A percentile compares a stretch with the other conserved stretches of the same genome.
phyloP scores from a whole-genome alignment of 2,113 vertebrate genomes.

The Anoura caudifer region DNA sequence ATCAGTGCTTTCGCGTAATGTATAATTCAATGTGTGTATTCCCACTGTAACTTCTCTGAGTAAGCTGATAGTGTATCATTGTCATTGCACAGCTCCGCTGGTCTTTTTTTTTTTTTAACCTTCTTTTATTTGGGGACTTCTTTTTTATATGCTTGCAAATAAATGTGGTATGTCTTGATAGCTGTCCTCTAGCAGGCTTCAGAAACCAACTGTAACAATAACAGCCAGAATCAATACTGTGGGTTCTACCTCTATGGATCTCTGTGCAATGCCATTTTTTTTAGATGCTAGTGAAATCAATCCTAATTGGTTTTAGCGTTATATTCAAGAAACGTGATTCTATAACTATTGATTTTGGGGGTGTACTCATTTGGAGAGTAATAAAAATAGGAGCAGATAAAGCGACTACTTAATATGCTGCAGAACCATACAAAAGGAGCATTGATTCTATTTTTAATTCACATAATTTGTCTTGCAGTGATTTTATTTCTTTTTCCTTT shows the following conservation, averaged over 20 bases:
- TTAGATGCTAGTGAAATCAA: conserved; percentile 91
- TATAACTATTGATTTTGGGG: conserved; percentile 92
- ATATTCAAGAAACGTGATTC: conserved; percentile 95
- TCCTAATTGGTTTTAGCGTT: conserved; percentile 89
- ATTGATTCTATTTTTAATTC: conserved; percentile 81
- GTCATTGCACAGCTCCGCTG: conserved; percentile 86
- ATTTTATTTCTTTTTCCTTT: conserved; percentile 75
- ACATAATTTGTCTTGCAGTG: conserved; percentile 77
- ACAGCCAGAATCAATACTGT: conserved; percentile 88
- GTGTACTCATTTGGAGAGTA: conserved; percentile 86
- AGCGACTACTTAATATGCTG: conserved; percentile 90
- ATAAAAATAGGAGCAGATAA: conserved; percentile 92
- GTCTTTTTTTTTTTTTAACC: conserved; percentile 69
- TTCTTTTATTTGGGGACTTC: conserved; percentile 83
- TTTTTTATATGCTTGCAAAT: conserved; percentile 84
- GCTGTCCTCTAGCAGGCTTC: conserved; percentile 79
- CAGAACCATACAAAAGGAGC: conserved; percentile 72
- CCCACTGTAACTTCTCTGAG: conserved; percentile 94
- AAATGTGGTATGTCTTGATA: conserved; percentile 82
- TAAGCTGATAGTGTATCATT: conserved; percentile 98
- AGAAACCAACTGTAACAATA: conserved; percentile 86
- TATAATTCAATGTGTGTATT: conserved; percentile 99
- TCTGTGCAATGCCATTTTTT: conserved; percentile 83
- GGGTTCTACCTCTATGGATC: conserved; percentile 83
- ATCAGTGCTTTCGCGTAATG: conserved; percentile 98